These are phyloP conservation scores for Epirrita christyi DNA, from an alignment of 2,888 invertebrate genomes.

Conservation along the genomic window DNA sequence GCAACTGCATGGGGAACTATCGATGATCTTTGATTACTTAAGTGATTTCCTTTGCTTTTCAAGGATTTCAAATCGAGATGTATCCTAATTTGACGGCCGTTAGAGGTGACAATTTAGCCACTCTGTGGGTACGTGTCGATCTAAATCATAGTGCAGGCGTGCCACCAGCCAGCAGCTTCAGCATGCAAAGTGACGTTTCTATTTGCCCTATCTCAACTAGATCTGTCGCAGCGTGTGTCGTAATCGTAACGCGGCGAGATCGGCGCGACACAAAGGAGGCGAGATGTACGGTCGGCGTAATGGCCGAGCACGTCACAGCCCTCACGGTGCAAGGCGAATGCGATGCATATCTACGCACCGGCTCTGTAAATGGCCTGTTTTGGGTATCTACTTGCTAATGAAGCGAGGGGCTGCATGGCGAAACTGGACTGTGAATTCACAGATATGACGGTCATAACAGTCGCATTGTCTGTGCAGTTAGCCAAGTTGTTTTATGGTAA, in stretches of 20 bases:
- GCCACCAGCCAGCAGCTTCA: slow-evolving; percentile 63
- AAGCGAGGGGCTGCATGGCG: slow-evolving; percentile 68
- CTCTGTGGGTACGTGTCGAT: slow-evolving; percentile 65
- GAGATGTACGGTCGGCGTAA: slow-evolving; percentile 78
- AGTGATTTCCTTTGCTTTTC: slow-evolving; percentile 50
- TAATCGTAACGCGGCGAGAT: slow-evolving; percentile 77
- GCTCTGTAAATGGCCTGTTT: slow-evolving; percentile 81
- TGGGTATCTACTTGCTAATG: slow-evolving; percentile 83
- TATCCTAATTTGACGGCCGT: slow-evolving; percentile 50
- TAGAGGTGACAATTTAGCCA: slow-evolving; percentile 66
- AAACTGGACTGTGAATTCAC: slow-evolving; percentile 74
- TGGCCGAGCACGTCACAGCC: slow-evolving; percentile 75
- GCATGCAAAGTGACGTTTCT: slow-evolving; percentile 81
- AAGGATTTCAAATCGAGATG: slow-evolving; percentile 42
- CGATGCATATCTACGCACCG: slow-evolving; percentile 81
- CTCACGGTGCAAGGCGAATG: slow-evolving; percentile 67
- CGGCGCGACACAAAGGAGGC: slow-evolving; percentile 78
- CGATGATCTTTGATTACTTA: slow-evolving; percentile 71
- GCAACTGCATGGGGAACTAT: slow-evolving; percentile 63
- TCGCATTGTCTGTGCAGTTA: slow-evolving; percentile 63
- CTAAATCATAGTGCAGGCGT: slow-evolving; percentile 63
- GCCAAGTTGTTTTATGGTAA: slow-evolving; percentile 64
- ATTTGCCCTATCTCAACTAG: slow-evolving; percentile 77
- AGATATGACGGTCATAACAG: slow-evolving; percentile 72
- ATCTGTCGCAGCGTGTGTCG: slow-evolving; percentile 80